Base-by-base conservation (phyloP, 2,113 vertebrate genomes). In the Hystrix brachyura region DNA sequence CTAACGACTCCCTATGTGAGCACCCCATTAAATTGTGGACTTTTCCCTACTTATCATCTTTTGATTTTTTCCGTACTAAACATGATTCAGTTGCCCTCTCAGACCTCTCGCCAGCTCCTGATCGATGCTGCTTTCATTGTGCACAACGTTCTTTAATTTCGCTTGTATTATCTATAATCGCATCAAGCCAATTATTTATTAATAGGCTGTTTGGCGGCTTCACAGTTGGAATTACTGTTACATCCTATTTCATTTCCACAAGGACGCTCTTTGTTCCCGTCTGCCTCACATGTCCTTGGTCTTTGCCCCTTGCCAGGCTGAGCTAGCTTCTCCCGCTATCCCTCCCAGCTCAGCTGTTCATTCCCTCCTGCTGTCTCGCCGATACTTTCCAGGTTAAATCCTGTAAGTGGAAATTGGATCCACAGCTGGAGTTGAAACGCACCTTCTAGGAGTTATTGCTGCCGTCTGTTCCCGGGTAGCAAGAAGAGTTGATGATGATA, bases 331-430 rank as follows among this genome's bases (percentile, higher is more conserved):
- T 97, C 48, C 10, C 51, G 62, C 3, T 43, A 0, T 23, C 4
- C 64, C 7, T 57, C 80, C 4, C 3, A 57, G 87, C 55, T 87
- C 81, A 90, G 19, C 90, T 87, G 76, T 43, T 98, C 5, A 23
- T 94, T 88, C 25, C 8, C 74, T 72, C 65, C 90, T 91, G 38
- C 15, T 90, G 80, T 19, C 97, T 93, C 59, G 83, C 1, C 5
- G 93, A 90, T 98, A 65, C 92, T 91, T 98, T 96, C 32, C 82
- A 96, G 96, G 91, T n/a, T 57, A 97, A 98, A 95, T 94, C 59
- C 94, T 94, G 14, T 25, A 46, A 97, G 51, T 72, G 85, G 71
- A 97, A 98, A 97, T 98, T 82, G 67, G 1, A 94, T 94, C 65
- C 96, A 85, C 96, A 91, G 93, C 85, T 98, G 95, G 87, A 97